Evolutionary conservation across 2,113 vertebrate genomes (phyloP), one percentile per base, ranked within the genome.

Genomic region (Emydura subglobosa): DNA sequence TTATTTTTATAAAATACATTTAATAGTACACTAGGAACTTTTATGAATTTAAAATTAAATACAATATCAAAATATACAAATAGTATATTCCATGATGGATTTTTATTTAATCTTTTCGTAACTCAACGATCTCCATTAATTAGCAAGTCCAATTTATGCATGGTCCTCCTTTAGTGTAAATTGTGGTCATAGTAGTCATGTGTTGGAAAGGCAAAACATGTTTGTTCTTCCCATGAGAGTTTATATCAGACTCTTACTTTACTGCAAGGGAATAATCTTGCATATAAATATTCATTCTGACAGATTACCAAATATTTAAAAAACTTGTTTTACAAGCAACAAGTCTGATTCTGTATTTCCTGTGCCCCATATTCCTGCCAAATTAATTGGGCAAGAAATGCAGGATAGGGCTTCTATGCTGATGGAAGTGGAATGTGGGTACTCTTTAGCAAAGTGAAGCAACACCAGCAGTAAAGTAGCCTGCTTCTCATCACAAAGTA

Each of bases 401-500:
- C 34, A 14, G 17, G 14, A 49, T 19, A 7, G 12, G 31, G 72
- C 59, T 76, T 27, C 42, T 7, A 22, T 14, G 42, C 19, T 11
- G 0, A 1, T 4, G 39, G 79, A 39, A 2, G 2, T 3, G 55
- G 3, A 54, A 12, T 0, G 0, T 3, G 72, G 85, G 59, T 24
- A 19, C 1, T 9, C 1, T 92, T 44, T 25, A 10, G 76, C 79
- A 76, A 53, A 34, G 83, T 76, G 89, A 86, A 83, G 78, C 16
- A 17, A 13, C 49, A 0, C 1, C 0, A 31, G 42, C 55, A 87
- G 5, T 49, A 4, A 57, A 3, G 57, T 12, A 11, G 24, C 42
- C 11, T 1, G 6, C 22, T 16, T 12, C 2, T 39, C 7, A 2
- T 68, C 2, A 1, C 0, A 0, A 50, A 57, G 65, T 72, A 21